Evolutionary conservation across 2,888 invertebrate species (phyloP), one percentile per base, ranked within the genome.

Genomic region (Phyllotreta cruciferae): DNA sequence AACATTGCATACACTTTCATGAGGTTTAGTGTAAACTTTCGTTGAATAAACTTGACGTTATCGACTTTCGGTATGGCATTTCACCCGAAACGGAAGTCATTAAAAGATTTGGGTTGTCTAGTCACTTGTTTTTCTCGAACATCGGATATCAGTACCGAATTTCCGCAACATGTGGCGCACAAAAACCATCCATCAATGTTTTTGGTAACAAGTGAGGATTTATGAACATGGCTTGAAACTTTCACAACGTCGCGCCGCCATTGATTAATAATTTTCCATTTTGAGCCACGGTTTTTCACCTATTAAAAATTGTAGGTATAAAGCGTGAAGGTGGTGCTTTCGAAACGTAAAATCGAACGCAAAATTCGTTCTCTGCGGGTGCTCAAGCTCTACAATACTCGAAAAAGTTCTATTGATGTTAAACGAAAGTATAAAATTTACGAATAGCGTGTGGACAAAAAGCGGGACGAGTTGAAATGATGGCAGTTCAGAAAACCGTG

Each of bases 171-270:
- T 64, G 71, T 74, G 73, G 71, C 63, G 58, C 66, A 66, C 66
- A 67, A 62, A 68, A 71, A 70, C 63, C 66, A 75, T 74, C 66
- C 67, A 70, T 75, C 74, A 74, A 73, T 24, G 72, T 74, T 69
- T 75, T 74, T 71, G 69, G 68, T 73, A 73, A 72, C 68, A 73
- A 74, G 75, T 73, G 75, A 73, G 70, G 76, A 76, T 68, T 73
- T 71, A 65, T 63, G 60, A 73, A 73, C 73, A 70, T 64, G 67
- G 67, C 64, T 53, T 49, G 8, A 56, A 24, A 24, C 24, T 24
- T 24, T 24, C 24, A 24, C 24, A 24, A 24, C 24, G 24, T 24
- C 24, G 24, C 24, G 24, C 24, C 24, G 24, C 24, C 24, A 24
- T 24, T 24, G 4, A 24, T 24, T 24, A 24, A 1, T 24, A 4